A percentile compares a stretch with the other conserved stretches of the same genome.
Evolutionary conservation across 2,797 vertebrate genomes (phyloP).

Genomic region (Pogoniulus pusillus): DNA sequence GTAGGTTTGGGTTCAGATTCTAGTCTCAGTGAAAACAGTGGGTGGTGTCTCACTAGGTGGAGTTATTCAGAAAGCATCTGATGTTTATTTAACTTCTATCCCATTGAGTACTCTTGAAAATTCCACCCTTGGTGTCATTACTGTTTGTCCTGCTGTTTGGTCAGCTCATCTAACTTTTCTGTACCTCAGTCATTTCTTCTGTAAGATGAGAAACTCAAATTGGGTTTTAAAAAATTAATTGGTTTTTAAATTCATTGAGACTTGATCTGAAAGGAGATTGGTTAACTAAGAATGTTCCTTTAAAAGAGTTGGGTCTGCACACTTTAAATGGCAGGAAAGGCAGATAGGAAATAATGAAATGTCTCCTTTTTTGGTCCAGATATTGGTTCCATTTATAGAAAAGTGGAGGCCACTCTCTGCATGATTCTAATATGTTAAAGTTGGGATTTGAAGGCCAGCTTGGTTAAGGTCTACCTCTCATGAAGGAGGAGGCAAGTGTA

Average conservation of each 20-base stretch:
- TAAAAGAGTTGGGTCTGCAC: neutral
- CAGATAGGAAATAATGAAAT: neutral
- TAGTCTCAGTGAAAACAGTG: neutral
- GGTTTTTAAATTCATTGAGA: neutral
- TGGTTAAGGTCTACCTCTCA: neutral
- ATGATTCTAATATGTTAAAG: neutral
- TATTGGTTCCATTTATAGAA: neutral
- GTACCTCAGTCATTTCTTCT: neutral
- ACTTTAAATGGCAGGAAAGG: neutral
- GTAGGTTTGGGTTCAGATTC: neutral
- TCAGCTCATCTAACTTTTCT: neutral
- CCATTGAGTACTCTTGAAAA: neutral
- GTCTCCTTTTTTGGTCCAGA: neutral
- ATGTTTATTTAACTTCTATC: constrained; percentile 29
- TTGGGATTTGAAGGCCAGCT: neutral
- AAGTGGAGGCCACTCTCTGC: neutral
- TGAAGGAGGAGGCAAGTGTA: neutral
- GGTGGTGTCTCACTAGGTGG: neutral
- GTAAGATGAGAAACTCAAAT: neutral
- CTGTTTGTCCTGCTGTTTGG: neutral
- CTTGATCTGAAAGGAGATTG: neutral
- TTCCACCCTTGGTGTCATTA: neutral
- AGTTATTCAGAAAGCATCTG: neutral
- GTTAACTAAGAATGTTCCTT: neutral
- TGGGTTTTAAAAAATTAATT: neutral